A percentile compares a stretch with the other conserved stretches of the same genome.
Conservation (phyloP, 2,888 invertebrate species). For the Acleris holmiana region DNA sequence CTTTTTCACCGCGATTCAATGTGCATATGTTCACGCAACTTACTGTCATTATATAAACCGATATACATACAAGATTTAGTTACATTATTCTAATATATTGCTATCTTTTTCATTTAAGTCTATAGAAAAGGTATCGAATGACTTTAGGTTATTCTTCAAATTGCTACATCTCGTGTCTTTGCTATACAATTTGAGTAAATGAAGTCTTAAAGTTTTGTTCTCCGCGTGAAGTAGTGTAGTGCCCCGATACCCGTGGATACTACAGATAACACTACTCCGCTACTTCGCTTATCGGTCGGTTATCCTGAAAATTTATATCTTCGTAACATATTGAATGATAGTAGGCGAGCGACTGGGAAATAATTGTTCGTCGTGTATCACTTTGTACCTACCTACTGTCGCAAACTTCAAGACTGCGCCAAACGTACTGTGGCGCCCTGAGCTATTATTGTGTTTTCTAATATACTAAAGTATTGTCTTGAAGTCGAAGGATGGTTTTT, state of each 20-base stretch:
- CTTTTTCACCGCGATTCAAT: constrained; percentile 69
- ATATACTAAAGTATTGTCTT: too few species aligned
- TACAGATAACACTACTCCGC: constrained; percentile 33
- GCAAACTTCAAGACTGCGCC: too few species aligned
- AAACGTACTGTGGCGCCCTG: too few species aligned
- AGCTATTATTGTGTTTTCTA: too few species aligned
- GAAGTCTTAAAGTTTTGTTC: constrained; percentile 38
- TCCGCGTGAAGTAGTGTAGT: constrained; percentile 37
- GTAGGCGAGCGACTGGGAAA: too few species aligned
- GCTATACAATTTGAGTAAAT: constrained; percentile 46
- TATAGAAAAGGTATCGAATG: constrained; percentile 75
- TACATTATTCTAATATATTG: constrained; percentile 83
- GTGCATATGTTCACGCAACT: constrained; percentile 76
- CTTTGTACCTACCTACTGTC: too few species aligned
- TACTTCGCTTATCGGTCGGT: constrained; percentile 14
- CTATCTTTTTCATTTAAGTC: constrained; percentile 84
- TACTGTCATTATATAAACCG: constrained; percentile 80
- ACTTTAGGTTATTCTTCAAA: constrained; percentile 63
- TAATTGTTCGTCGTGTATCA: too few species aligned
- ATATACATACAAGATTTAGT: constrained; percentile 75
- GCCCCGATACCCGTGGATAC: constrained; percentile 40
- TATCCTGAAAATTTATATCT: constrained; percentile 9
- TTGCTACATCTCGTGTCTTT: constrained; percentile 54
- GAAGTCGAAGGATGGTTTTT: too few species aligned
- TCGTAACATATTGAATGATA: not conserved